phyloP scores from a whole-genome alignment of 2,797 vertebrate genomes.

The Acrocephalus scirpaceus region DNA sequence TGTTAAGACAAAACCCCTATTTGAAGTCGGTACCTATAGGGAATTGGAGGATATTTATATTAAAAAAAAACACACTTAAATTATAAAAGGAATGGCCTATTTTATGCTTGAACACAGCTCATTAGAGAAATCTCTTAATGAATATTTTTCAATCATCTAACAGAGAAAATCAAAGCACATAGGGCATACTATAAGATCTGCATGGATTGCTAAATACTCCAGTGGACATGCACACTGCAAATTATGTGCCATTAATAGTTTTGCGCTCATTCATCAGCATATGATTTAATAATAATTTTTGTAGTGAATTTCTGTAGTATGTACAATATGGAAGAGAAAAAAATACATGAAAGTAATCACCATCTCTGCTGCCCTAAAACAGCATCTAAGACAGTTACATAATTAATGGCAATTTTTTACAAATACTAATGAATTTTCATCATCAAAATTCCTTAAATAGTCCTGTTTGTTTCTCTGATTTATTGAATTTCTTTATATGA shows the following conservation, averaged over 20 bases:
- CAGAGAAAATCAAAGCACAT: constrained; percentile 41
- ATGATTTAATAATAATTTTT: constrained; percentile 20
- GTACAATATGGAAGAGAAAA: not conserved
- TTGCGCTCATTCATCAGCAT: constrained; percentile 52
- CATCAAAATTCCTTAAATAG: not conserved
- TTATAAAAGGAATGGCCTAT: constrained; percentile 58
- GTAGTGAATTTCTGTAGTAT: not conserved
- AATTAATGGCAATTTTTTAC: not conserved
- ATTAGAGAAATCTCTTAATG: constrained; percentile 63
- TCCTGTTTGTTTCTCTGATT: not conserved
- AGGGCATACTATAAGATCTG: constrained; percentile 1
- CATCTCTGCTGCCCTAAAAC: not conserved
- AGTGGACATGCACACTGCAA: not conserved
- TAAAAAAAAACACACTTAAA: constrained; percentile 10
- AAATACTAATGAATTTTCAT: not conserved
- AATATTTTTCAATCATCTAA: constrained; percentile 59
- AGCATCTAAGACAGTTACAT: not conserved
- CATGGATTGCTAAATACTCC: constrained; percentile 2
- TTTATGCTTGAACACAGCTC: constrained; percentile 54
- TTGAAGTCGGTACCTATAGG: constrained; percentile 48
- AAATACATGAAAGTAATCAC: not conserved
- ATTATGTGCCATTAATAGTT: constrained; percentile 39
- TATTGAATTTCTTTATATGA: not conserved
- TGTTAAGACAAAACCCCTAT: constrained; percentile 57
- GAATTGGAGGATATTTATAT: constrained; percentile 54